Base-by-base conservation (phyloP, 2,888 invertebrate genomes). In the Calliopum simillimum region DNA sequence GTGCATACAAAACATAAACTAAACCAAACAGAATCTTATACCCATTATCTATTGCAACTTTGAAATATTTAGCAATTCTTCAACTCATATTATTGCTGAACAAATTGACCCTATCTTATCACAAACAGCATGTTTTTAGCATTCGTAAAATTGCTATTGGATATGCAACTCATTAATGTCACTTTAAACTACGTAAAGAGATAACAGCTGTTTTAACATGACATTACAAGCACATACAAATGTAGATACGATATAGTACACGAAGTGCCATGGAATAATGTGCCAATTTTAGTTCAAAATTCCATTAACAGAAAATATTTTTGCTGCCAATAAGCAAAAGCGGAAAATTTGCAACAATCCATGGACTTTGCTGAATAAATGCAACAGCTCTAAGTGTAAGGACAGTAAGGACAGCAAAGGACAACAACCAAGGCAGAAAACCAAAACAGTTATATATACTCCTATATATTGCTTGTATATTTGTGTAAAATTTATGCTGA, bases 401-500 rank as follows among this genome's bases (percentile, higher is more conserved):
- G 23, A n/a, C n/a, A 3, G 13, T 3, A 56, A 41, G 13, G 5
- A 25, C 3, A 58, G 33, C 56, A 25, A 16, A 19, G 1, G 2
- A 13, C 21, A 33, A 58, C 14, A n/a, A 58, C n/a, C 41, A 33
- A 33, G n/a, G 33, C 25, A 41, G 25, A 25, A 0, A 25, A 25
- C n/a, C n/a, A n/a, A n/a, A n/a, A n/a, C n/a, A n/a, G n/a, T n/a
- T n/a, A n/a, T n/a, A n/a, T n/a, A n/a, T n/a, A n/a, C n/a, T n/a
- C n/a, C n/a, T n/a, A n/a, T n/a, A n/a, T n/a, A n/a, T n/a, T n/a
- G n/a, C n/a, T n/a, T n/a, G 13, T 25, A 23, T 33, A 58, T 25
- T 25, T 14, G 13, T 58, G 25, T n/a, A 41, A 33, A 58, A 58
- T 58, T 58, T 58, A 58, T 58, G 56, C 56, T 58, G 56, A 58